Evolutionary conservation across 2,888 invertebrate genomes (phyloP), one percentile per base, ranked within the genome.

Genomic region (Rhimphoctona megacephalus): DNA sequence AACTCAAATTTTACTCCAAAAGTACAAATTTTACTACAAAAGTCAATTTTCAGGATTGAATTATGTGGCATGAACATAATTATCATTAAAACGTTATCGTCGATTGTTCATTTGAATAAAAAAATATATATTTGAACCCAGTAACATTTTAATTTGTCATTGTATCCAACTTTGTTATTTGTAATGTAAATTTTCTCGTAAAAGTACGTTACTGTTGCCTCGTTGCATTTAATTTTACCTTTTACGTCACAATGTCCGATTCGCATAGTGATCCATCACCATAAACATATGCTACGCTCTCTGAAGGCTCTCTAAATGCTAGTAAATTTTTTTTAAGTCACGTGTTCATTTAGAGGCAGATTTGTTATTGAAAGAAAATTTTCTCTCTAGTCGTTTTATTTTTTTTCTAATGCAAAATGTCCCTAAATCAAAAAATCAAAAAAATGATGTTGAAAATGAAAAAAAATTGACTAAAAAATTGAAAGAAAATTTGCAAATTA

Each of bases 181-280:
- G 61, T 11, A 30, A 61, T 61, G 25, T 61, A 30, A 61, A 61
- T 61, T 25, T 1, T 25, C 61, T 61, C 61, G 61, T 30, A 30
- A 61, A 61, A 14, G 8, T 22, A 61, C 61, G 9, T 49, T n/a
- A n/a, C 5, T 49, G 49, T 49, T 61, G 25, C 61, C 8, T 8
- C 61, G 25, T 61, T 61, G 61, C 30, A 61, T 61, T 61, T 61
- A 11, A 61, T 25, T 61, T 61, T 25, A 61, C 61, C 61, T 61
- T 61, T 61, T 61, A 61, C 11, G 61, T 30, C 25, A 25, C 14
- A 25, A 61, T 61, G 61, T 61, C 61, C 61, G 25, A 30, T 61
- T 61, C 49, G 49, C 49, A 61, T 25, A 61, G 30, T 61, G 61
- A 61, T 61, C 25, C 4, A 61, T 61, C 25, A 8, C 61, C 61